Evolutionary conservation across 2,888 invertebrate species (phyloP), one percentile per base, ranked within the genome.

Genomic region (Drosophila mayaguana): DNA sequence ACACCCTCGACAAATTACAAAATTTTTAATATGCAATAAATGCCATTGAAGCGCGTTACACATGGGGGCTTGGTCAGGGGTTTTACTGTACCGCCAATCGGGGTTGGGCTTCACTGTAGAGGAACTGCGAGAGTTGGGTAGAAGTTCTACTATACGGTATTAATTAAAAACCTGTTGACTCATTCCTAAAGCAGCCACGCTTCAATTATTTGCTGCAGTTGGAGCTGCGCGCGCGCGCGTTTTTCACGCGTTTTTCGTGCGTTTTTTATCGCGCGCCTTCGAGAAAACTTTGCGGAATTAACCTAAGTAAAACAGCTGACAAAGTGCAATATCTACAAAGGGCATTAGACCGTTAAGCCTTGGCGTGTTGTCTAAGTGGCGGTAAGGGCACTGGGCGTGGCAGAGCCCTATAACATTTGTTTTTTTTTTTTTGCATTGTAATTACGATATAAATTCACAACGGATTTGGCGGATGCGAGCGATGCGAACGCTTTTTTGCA

Each of bases 301-400:
- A 36, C 36, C 25, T 18, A 36, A 38, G 16, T 36, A 63, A 65
- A 73, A 55, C 53, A 51, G 68, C 73, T 76, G 77, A 54, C 63
- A 68, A 73, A 73, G 34, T 80, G 81, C 74, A 78, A 34, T 46
- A 45, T 64, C 57, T 53, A 54, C 11, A 68, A 72, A 59, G 69
- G 69, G 83, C 83, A 81, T 73, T 88, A 68, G 80, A 84, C 73
- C 88, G 86, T 88, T 78, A 73, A 80, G 75, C 71, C 60, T 46
- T 32, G 45, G 20, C 18, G 9, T 50, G 57, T 12, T 48, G 36
- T 25, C 40, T 9, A 3, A 16, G 16, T 2, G 16, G 16, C 8
- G 22, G 11, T 16, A 32, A 12, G 5, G 34, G 50, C 34, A 20
- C 18, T 11, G 18, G 36, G 51, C 8, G 55, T 55, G 59, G 73